Evolutionary conservation across 2,113 vertebrate genomes (phyloP).

Genomic region (Macroglossus sobrinus): DNA sequence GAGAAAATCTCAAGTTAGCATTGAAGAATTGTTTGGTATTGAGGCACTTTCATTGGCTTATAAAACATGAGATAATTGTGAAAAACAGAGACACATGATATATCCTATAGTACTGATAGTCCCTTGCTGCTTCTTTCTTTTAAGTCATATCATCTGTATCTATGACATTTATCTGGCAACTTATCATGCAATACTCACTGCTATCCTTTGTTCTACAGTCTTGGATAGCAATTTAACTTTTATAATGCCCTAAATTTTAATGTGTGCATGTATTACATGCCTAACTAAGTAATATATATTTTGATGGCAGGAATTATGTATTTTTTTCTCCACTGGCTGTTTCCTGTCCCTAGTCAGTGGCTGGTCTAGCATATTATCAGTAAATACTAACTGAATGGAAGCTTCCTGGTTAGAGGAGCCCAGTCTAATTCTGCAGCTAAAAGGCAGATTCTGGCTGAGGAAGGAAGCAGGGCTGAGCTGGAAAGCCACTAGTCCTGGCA

Average conservation of each 20-base stretch:
- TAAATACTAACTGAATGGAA: background rate
- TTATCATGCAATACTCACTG: fast-evolving
- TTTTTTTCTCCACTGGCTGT: background rate
- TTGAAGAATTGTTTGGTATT: background rate
- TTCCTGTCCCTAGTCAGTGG: background rate
- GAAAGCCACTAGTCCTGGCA: background rate
- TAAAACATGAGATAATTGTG: fast-evolving
- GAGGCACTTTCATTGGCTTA: background rate
- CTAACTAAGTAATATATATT: background rate
- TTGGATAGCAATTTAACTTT: background rate
- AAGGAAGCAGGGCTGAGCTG: no score
- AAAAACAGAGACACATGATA: fast-evolving
- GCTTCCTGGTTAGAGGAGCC: background rate
- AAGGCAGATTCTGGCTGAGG: no score
- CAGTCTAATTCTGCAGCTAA: fast-evolving
- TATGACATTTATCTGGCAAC: background rate
- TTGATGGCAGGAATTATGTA: background rate
- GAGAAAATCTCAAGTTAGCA: background rate
- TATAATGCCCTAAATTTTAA: no score
- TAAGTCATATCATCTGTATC: background rate
- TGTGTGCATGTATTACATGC: no score
- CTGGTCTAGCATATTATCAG: fast-evolving
- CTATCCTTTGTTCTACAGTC: background rate
- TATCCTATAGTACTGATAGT: no score
- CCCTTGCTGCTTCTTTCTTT: background rate